Conservation (phyloP, 2,888 invertebrate genomes). For the Agriopis aurantiaria region DNA sequence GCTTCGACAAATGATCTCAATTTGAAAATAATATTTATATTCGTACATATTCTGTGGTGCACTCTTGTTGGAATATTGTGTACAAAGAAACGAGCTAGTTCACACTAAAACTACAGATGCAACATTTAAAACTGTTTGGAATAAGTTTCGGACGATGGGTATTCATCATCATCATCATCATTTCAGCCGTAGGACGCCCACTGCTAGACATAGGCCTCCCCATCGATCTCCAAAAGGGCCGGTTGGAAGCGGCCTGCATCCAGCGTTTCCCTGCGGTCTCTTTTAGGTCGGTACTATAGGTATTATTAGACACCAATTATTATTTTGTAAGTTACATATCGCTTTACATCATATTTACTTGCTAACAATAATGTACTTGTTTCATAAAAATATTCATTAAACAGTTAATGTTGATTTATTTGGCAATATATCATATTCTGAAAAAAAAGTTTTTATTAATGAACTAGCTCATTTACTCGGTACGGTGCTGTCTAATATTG, state of each 20-base stretch:
- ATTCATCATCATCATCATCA: no score
- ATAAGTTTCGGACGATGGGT: not conserved
- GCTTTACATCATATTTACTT: constrained; percentile 5
- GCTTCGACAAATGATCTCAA: not conserved
- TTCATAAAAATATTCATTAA: not conserved
- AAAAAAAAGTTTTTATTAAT: constrained; percentile 9
- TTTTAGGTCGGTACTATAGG: no score
- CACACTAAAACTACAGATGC: not conserved
- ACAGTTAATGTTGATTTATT: not conserved
- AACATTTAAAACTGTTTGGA: not conserved
- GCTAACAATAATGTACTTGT: constrained; percentile 8
- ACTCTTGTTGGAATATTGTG: not conserved
- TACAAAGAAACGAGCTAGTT: constrained; percentile 15
- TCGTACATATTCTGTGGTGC: not conserved
- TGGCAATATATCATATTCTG: not conserved
- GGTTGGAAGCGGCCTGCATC: no score
- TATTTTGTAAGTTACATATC: constrained; percentile 1
- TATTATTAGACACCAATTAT: constrained; percentile 17
- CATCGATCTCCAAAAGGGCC: no score
- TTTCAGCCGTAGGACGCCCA: no score
- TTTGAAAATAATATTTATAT: not conserved
- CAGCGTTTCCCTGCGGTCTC: no score
- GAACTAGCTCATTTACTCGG: constrained; percentile 19
- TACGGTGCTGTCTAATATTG: not conserved
- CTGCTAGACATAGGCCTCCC: no score